Percentiles rank a stretch among this genome's conserved stretches.
Evolutionary conservation across 2,888 invertebrate species (phyloP).

Genomic region (Amblyjoppa fuscipennis): DNA sequence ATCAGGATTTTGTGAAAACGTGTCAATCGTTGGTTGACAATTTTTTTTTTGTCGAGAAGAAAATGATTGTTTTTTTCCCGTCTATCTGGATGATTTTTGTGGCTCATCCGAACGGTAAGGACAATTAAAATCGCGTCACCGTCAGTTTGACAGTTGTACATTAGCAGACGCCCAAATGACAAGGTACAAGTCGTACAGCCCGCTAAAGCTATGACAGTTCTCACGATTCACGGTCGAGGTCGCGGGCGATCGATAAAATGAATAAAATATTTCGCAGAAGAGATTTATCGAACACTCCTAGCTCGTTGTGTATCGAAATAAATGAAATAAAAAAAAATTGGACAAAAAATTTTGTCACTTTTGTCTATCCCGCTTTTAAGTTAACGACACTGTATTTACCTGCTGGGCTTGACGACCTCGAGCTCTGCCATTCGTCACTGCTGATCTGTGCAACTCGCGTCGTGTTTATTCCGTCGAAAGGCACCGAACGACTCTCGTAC

Average conservation of each 20-base stretch:
- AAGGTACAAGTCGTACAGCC: too few relatives aligned
- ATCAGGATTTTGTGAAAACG: not conserved
- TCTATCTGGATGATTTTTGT: not conserved
- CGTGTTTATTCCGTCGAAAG: not conserved
- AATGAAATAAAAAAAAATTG: not conserved
- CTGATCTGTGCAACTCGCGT: slow-evolving; percentile 8
- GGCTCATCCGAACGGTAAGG: too few relatives aligned
- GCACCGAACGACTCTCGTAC: too few relatives aligned
- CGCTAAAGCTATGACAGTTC: not conserved
- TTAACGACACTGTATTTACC: slow-evolving; percentile 37
- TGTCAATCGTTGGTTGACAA: not conserved
- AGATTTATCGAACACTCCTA: not conserved
- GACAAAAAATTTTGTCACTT: not conserved
- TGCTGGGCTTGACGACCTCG: slow-evolving; percentile 53
- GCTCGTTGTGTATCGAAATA: not conserved
- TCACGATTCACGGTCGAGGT: slow-evolving; percentile 30
- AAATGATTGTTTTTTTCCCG: not conserved
- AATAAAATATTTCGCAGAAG: not conserved
- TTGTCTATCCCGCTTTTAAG: not conserved
- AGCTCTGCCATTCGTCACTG: slow-evolving; percentile 60
- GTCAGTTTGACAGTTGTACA: slow-evolving; percentile 7
- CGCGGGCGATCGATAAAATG: not conserved
- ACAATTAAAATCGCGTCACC: not conserved
- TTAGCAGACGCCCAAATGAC: not conserved
- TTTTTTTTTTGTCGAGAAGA: not conserved